Conservation (phyloP, 2,113 vertebrate species). For the Podarcis cretensis region DNA sequence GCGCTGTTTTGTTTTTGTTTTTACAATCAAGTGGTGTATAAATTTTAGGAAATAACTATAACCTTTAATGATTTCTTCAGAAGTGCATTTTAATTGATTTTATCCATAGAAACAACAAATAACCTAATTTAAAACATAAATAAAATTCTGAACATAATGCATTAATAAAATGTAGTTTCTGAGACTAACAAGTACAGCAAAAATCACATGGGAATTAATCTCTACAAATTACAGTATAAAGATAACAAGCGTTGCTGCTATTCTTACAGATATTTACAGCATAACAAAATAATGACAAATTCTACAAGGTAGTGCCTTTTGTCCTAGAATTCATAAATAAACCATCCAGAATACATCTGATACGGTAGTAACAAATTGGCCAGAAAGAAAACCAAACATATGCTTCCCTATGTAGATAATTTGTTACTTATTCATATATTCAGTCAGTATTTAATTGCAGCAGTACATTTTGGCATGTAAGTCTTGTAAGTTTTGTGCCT, state of each 20-base stretch:
- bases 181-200: background rate
- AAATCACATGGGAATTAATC: background rate
- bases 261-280: background rate
- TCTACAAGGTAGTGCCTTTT: conserved; percentile 1
- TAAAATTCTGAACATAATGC: background rate
- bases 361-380: conserved; percentile 50
- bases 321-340: background rate
- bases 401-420: conserved; percentile 50
- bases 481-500: conserved; percentile 42
- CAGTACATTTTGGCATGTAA: conserved; percentile 31
- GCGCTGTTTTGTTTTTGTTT: no score
- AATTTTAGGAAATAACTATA: background rate
- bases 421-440: conserved; percentile 52
- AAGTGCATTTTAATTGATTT: no score
- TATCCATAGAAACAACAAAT: background rate
- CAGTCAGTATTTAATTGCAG: conserved; percentile 36
- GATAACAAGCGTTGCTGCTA: background rate
- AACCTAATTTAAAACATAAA: background rate
- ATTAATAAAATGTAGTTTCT: background rate
- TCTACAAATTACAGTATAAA: background rate
- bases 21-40: background rate
- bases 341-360: conserved; percentile 47
- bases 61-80: background rate
- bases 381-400: conserved; percentile 55
- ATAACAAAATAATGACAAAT: background rate